Base-by-base conservation (phyloP, 2,888 invertebrate species). In the Creontiades dilutus region DNA sequence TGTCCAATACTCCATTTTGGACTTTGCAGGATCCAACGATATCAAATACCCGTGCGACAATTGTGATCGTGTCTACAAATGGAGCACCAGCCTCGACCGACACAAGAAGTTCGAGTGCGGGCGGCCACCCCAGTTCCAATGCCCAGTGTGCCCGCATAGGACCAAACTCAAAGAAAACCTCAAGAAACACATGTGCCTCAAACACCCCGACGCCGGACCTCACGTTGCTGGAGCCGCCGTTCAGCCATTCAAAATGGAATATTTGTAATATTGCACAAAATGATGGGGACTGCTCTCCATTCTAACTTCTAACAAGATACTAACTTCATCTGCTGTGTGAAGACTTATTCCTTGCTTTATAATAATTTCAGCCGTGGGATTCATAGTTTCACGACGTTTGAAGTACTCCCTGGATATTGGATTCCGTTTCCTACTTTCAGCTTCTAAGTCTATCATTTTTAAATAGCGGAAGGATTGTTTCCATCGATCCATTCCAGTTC, bases 141-240 rank as follows among this genome's bases (percentile, higher is more conserved):
- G 95, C 92, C 93, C 93, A 57, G 92, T 94, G 87, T 95, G 95
- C 91, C 93, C 93, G 0, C 91, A 92, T 75, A 90, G 89, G 47
- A 90, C 92, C 28, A 92, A 91, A 85, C 91, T 91, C 16, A 91
- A 90, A 68, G 89, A 87, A 16, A 91, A 92, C 90, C 68, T 92
- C 14, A 90, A 88, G 78, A 90, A 89, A 84, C 92, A 92, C 89
- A 86, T 86, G 52, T 86, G 61, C 28, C 28, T 75, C 68, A 82
- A 27, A 82, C 52, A 82, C 23, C 82, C 80, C 14, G n/a, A 61
- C 0, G 27, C 19, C 16, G 57, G 57, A 7, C 23, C 27, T 19
- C 12, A 68, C 68, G 27, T 68, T 2, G 68, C 68, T 23, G 27
- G 68, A 19, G 68, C 0, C 23, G 1, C 23, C 23, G 68, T 68